These are phyloP conservation scores for Pogonocichla stellata DNA, from an alignment of 2,113 vertebrate genomes.

Conservation along the genomic window DNA sequence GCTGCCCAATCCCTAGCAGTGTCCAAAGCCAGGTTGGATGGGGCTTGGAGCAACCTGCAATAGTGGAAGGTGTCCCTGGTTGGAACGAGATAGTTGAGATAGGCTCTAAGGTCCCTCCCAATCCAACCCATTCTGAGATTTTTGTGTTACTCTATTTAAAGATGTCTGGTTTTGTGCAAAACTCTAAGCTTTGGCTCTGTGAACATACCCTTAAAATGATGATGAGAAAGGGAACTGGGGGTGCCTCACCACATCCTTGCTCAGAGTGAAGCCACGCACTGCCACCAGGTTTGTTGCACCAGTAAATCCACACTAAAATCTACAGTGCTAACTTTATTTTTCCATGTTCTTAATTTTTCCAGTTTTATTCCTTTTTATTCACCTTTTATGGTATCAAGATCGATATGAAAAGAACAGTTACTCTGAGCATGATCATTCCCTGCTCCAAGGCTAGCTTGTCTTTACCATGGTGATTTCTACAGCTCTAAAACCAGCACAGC, in stretches of 20 bases:
- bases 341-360: not conserved
- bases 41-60: not conserved
- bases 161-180: not conserved
- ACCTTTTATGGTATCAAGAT: not conserved
- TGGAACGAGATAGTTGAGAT: not conserved
- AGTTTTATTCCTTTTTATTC: not conserved
- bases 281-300: not conserved
- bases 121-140: not conserved
- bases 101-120: not conserved
- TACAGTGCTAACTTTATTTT: not conserved
- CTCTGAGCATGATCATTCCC: not conserved
- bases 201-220: not conserved
- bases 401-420: not conserved
- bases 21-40: fast-evolving
- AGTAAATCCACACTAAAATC: not conserved
- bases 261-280: not conserved
- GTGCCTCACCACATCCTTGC: not conserved
- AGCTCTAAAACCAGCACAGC: not conserved
- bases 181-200: not conserved
- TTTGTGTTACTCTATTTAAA: not conserved
- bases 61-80: not conserved
- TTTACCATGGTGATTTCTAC: not conserved
- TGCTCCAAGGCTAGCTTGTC: not conserved
- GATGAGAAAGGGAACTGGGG: not conserved
- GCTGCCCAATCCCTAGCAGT: not conserved